Evolutionary conservation across 2,888 invertebrate species (phyloP), one percentile per base, ranked within the genome.

Genomic region (Troides helena): DNA sequence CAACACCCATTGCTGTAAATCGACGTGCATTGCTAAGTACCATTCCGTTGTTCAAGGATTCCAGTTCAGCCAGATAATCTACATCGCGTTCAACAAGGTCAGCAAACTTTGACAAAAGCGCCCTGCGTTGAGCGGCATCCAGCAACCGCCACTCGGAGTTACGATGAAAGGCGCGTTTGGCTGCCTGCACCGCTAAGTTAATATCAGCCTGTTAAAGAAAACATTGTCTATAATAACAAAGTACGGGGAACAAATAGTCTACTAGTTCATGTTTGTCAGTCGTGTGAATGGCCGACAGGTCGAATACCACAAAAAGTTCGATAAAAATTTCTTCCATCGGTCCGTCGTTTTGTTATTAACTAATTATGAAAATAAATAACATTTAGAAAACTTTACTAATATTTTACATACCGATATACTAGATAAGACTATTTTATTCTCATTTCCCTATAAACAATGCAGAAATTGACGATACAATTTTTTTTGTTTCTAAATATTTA

Each of bases 41-140:
- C 87, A 97, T 98, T 30, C 98, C 98, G 87, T 98, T 98, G 85
- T 99, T 97, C 71, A 97, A 85, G 0, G 98, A 97, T 91, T 99
- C 98, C 80, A 99, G 91, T 76, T 96, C 96, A 58, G 96, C 95
- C 57, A 98, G 81, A 77, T 97, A 97, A 3, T 91, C 89, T 2
- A 90, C 87, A 85, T 98, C 96, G 61, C 96, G 92, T 81, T 96
- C 96, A 12, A 98, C 92, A 0, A 97, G 91, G 85, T 97, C 96
- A 0, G 97, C 97, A 71, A 98, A 91, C 74, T 94, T 95, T 82
- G 95, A 88, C 6, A 99, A 84, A 2, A 98, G 87, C 36, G 89
- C 82, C 0, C 97, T 97, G 67, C 98, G 93, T 50, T 95, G 89
- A 0, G 97, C 96, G 0, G 98, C 97, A 86, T 98, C 97, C 94